Evolutionary conservation across 1,140 invertebrate genomes (phyloP), one percentile per base, ranked within the genome.

Genomic region (Halictus rubicundus): DNA sequence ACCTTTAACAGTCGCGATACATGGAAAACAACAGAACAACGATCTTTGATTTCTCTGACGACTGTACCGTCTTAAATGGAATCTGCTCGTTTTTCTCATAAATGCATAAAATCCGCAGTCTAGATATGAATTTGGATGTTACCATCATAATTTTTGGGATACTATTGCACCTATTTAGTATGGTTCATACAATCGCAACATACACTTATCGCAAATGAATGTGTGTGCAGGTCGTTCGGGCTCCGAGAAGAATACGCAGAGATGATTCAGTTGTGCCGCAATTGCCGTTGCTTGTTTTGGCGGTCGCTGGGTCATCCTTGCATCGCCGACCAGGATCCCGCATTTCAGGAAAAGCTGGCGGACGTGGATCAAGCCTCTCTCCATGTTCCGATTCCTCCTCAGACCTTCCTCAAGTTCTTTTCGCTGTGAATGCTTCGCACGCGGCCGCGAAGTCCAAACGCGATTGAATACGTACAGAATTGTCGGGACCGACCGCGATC

Each of bases 201-300:
- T 21, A 16, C 19, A 7, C 6, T 21, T 4, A 54, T 21, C 14
- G 16, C 49, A 1, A 54, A 54, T 21, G 12, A n/a, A 57, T 52
- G 19, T 57, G 1, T 73, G 16, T 25, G 21, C 88, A 98, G 98
- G 89, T 95, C 96, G 81, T 98, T 97, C 92, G 98, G 98, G 25
- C 94, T 98, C 25, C 95, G 96, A 80, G 98, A 99, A 93, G 97
- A 98, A 81, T 99, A 97, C 92, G 97, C 98, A 2, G 98, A 99
- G 93, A 98, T 98, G 91, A 94, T 99, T 80, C 97, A 98, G 63
- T 94, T 99, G 60, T 99, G 99, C 92, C 95, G 97, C 79, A 97
- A 98, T 91, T 99, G 99, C 92, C 96, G 98, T 87, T 98, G 98
- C 90, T 95, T 99, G 52, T 99, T 99, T 91, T 99, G 99, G 99